Evolutionary conservation across 2,888 invertebrate species (phyloP).

Genomic region (Hypomecis atomaria): DNA sequence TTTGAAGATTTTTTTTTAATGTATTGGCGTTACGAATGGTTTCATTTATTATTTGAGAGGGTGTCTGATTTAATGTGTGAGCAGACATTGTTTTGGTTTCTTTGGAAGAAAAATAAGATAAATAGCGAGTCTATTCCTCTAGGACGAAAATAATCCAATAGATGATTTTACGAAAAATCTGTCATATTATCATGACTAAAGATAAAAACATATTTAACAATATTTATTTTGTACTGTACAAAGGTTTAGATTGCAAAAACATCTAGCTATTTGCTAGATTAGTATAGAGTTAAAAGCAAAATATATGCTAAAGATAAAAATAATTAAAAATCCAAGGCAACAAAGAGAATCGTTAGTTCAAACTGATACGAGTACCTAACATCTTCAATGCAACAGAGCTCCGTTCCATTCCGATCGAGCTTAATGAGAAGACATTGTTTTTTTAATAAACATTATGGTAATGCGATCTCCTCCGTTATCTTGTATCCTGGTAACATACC

Average conservation of each 20-base stretch:
- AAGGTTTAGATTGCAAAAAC: too few species aligned
- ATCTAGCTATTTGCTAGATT: too few species aligned
- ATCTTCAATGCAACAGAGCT: conserved; percentile 3
- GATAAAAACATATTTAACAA: too few species aligned
- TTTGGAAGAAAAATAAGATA: background rate
- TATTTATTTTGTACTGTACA: too few species aligned
- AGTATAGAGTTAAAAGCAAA: too few species aligned
- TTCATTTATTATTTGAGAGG: conserved; percentile 31
- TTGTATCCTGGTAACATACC: conserved; percentile 36
- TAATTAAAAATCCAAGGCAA: background rate
- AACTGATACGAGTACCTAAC: conserved; percentile 7
- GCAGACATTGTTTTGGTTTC: conserved; percentile 32
- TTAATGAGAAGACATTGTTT: conserved; percentile 52
- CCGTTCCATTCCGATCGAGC: conserved; percentile 34
- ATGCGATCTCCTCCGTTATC: conserved; percentile 42
- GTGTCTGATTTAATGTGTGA: conserved; percentile 28
- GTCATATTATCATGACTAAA: too few species aligned
- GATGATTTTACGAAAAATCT: too few species aligned
- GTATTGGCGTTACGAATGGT: conserved; percentile 51
- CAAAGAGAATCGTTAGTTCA: background rate
- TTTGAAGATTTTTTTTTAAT: conserved; percentile 40
- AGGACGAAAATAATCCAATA: too few species aligned
- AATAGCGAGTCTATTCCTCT: too few species aligned
- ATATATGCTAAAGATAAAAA: background rate
- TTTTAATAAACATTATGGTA: conserved; percentile 62